Conservation (phyloP, 2,888 invertebrate species). For the Rhogogaster chlorosoma region DNA sequence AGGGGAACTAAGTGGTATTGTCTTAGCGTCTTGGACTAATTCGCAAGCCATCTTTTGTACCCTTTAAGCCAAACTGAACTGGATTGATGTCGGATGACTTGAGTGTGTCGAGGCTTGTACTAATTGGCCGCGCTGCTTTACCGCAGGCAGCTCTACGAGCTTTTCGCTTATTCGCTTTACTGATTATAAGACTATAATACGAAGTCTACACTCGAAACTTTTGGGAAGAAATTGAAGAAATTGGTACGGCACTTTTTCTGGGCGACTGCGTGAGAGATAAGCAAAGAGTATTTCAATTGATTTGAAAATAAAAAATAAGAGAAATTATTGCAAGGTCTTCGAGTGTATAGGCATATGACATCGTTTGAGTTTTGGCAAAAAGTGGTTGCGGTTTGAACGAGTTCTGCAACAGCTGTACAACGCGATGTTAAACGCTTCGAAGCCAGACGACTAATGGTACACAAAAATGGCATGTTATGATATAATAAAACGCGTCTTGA, state of each 20-base stretch:
- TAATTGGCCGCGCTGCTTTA: neutral
- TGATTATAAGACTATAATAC: neutral
- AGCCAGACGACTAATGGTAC: constrained; percentile 19
- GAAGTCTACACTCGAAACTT: neutral
- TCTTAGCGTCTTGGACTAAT: constrained; percentile 44
- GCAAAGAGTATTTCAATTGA: neutral
- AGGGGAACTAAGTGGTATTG: constrained; percentile 26
- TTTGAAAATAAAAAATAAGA: neutral
- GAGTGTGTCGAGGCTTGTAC: neutral
- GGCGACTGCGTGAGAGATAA: neutral
- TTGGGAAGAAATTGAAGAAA: neutral
- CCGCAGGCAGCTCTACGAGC: neutral
- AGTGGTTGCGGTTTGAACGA: neutral
- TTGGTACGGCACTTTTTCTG: no score
- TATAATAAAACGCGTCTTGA: constrained; percentile 43
- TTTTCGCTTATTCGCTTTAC: neutral
- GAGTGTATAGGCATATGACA: neutral
- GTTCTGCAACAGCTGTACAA: neutral
- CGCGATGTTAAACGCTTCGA: neutral
- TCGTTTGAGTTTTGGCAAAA: neutral
- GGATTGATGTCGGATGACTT: constrained; percentile 37
- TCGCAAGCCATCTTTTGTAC: constrained; percentile 35
- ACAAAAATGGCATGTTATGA: constrained; percentile 40
- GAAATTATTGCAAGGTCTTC: neutral
- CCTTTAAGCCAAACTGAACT: constrained; percentile 41